Base-by-base conservation (phyloP, 2,888 invertebrate genomes). In the Aspidiotus rigidus region DNA sequence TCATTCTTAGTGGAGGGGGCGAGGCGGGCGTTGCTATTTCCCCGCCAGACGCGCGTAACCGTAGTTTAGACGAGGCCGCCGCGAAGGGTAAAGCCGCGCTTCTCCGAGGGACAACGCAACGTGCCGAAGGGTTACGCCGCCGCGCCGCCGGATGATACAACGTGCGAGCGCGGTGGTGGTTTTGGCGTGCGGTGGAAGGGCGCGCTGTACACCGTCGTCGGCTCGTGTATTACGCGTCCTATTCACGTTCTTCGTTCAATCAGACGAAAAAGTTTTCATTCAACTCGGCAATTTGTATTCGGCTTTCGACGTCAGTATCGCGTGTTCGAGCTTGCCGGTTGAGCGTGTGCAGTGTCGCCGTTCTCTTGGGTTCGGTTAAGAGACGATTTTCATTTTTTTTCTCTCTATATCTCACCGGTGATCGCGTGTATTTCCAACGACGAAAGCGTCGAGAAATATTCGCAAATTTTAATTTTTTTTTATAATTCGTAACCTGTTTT, bases 251-350 rank as follows among this genome's bases (percentile, higher is more conserved):
- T 54, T 44, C 40, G 63, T 63, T 63, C 39, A 63, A 54, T 63
- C 54, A 54, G 63, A 57, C 15, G 57, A 63, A 63, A 63, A 63
- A 63, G 63, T 63, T 63, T 62, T 63, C 63, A 63, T 63, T 63
- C 63, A 63, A 28, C 28, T 28, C 28, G 28, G 28, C 28, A 28
- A 28, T 28, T 28, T 28, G 28, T 28, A 28, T 28, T 28, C 28
- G 28, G 28, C 28, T 40, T 63, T 53, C 62, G 44, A 49, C 49
- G 10, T 49, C 49, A 49, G 49, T 49, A 49, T 49, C 49, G 16
- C 44, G 49, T 39, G 53, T 63, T 63, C 54, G 63, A 63, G 54
- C 63, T 63, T 63, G 17, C 13, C 10, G 17, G 15, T n/a, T 53
- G 63, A 53, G 15, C 39, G 49, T 49, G 10, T 49, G 49, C n/a